Conservation (phyloP, 2,797 vertebrate species). For the Hyperoplus lanceolatus region DNA sequence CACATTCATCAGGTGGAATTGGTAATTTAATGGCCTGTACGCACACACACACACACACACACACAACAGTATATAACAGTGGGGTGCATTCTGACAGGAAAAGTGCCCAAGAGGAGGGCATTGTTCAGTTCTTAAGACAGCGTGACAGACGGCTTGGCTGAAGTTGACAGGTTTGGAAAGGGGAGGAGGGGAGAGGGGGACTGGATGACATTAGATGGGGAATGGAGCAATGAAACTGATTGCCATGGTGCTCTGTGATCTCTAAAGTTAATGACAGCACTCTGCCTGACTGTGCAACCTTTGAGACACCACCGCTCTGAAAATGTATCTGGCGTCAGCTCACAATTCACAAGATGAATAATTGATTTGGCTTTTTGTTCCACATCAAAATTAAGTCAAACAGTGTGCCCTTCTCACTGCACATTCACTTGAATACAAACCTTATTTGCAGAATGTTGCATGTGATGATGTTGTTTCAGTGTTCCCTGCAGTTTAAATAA, state of each 20-base stretch:
- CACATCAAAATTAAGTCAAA: conserved; percentile 38
- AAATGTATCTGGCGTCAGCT: conserved; percentile 16
- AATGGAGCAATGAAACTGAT: background rate
- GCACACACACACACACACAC: too few species aligned
- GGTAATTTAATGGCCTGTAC: too few species aligned
- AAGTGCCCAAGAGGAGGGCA: conserved; percentile 10
- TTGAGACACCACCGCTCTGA: background rate
- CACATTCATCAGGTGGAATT: too few species aligned
- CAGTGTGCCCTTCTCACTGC: conserved; percentile 21
- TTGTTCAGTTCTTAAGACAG: conserved; percentile 15
- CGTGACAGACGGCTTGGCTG: conserved; percentile 25
- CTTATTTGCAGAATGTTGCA: background rate
- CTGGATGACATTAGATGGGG: background rate
- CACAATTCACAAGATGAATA: conserved; percentile 47
- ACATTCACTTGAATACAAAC: conserved; percentile 9
- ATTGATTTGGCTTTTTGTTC: conserved; percentile 51
- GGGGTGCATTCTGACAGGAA: conserved; percentile 18
- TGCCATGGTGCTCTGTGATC: background rate
- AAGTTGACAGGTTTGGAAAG: background rate
- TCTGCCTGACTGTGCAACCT: background rate
- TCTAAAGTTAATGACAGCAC: conserved; percentile 15
- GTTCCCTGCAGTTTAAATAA: background rate
- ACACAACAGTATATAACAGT: background rate
- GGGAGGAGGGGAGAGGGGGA: background rate
- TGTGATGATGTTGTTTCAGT: background rate